phyloP scores from a whole-genome alignment of 2,888 invertebrate genomes.

The Agonopterix subpropinquella region DNA sequence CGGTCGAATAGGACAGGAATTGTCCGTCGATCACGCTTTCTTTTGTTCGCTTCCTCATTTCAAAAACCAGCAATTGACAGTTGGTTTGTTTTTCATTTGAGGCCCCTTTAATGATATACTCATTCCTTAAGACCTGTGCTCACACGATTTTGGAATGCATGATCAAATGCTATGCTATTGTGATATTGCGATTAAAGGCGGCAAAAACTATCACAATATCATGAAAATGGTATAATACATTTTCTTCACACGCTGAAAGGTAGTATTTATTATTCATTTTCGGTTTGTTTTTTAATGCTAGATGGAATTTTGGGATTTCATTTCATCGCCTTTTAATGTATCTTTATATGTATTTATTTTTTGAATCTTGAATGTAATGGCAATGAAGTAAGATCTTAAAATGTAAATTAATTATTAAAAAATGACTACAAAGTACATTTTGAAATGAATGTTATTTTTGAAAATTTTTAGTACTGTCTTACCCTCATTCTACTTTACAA shows the following conservation, averaged over 20 bases:
- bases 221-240: slow-evolving; percentile 65
- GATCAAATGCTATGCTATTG: slow-evolving; percentile 53
- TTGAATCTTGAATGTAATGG: slow-evolving; percentile 12
- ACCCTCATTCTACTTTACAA: slow-evolving; percentile 39
- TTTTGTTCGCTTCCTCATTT: slow-evolving; percentile 33
- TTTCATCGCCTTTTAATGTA: slow-evolving; percentile 22
- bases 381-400: slow-evolving; percentile 46
- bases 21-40: slow-evolving; percentile 38
- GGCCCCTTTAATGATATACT: slow-evolving; percentile 63
- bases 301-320: slow-evolving; percentile 34
- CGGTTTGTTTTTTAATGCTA: slow-evolving; percentile 44
- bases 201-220: slow-evolving; percentile 61
- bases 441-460: slow-evolving; percentile 37
- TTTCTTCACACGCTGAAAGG: slow-evolving; percentile 63
- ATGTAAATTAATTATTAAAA: slow-evolving; percentile 27
- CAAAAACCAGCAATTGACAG: no score
- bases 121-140: slow-evolving; percentile 64
- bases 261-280: slow-evolving; percentile 65
- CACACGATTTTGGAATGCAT: slow-evolving; percentile 63
- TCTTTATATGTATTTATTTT: slow-evolving; percentile 15
- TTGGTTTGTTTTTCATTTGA: slow-evolving; percentile 46
- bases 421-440: background rate
- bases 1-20: slow-evolving; percentile 27
- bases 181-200: slow-evolving; percentile 41
- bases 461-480: slow-evolving; percentile 8